A percentile compares a stretch with the other conserved stretches of the same genome.
These are phyloP conservation scores for Brachystomella parvula DNA, from an alignment of 1,140 invertebrate genomes.

Conservation along the genomic window DNA sequence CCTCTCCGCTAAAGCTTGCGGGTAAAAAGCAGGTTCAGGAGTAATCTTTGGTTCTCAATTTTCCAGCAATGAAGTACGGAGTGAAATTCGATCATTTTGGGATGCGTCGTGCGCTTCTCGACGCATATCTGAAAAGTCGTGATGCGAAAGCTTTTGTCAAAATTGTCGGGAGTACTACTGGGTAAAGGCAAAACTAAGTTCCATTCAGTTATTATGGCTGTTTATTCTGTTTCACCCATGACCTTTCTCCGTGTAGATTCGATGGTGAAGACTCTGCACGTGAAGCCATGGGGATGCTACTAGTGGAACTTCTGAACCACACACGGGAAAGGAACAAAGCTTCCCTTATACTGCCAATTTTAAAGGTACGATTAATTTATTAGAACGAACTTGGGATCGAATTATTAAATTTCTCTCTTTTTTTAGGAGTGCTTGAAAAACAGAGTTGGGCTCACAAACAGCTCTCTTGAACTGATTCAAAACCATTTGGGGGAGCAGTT, in stretches of 20 bases:
- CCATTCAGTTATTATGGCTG: neutral
- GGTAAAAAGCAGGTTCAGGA: neutral
- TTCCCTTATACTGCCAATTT: constrained; percentile 39
- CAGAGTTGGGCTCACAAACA: constrained; percentile 55
- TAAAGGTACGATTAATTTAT: constrained; percentile 33
- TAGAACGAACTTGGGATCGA: neutral
- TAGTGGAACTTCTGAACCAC: constrained; percentile 45
- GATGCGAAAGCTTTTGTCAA: constrained; percentile 51
- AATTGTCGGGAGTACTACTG: constrained; percentile 42
- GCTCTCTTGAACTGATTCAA: constrained; percentile 52
- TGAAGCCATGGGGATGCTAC: constrained; percentile 47
- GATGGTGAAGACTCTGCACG: constrained; percentile 26
- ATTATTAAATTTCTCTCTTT: neutral
- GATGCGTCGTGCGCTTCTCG: constrained; percentile 49
- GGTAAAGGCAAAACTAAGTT: constrained; percentile 17
- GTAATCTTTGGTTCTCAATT: constrained; percentile 1
- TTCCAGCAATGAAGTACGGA: constrained; percentile 43
- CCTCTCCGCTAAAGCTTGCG: too few species aligned
- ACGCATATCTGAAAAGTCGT: constrained; percentile 49
- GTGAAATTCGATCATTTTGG: constrained; percentile 50
- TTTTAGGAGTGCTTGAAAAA: constrained; percentile 50
- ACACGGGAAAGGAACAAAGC: constrained; percentile 14
- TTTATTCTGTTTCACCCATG: neutral
- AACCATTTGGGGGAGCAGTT: constrained; percentile 53
- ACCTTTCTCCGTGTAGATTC: neutral